Base-by-base conservation (phyloP, 1,140 invertebrate genomes). In the Ceratosolen solmsi region DNA sequence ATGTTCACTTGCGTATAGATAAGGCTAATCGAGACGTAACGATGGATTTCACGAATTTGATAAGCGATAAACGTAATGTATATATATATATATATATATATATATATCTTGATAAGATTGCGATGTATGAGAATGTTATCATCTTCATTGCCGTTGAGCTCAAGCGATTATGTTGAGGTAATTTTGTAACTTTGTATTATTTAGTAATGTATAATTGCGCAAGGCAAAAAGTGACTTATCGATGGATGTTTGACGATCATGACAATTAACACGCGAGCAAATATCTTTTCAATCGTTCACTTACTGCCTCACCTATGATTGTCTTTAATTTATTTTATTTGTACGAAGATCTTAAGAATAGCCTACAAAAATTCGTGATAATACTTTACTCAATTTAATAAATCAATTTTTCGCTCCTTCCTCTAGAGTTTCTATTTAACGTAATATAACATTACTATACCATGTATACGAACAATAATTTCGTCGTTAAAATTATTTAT, bases 31-130 rank as follows among this genome's bases (percentile, higher is more conserved):
- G 79, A 15, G 17, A 71, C 65, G 51, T 13, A 51, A 71, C 49
- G 49, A 20, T 33, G 46, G 65, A 82, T 79, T 83, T 56, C 76
- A 74, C 77, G 70, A 75, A 41, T 0, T 36, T 25, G 79, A 81
- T 75, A 81, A 81, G 72, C 49, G 58, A 41, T 76, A 56, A n/a
- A 51, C 15, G 20, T 22, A 11, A 70, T 38, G 11, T 15, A 58
- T n/a, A n/a, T n/a, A n/a, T n/a, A n/a, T n/a, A n/a, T n/a, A n/a
- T n/a, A n/a, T n/a, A n/a, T n/a, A n/a, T n/a, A n/a, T n/a, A n/a
- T n/a, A n/a, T n/a, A 11, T 63, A 79, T 58, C 25, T 46, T 25
- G 70, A 79, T 71, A 80, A 60, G 78, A 51, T 38, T 36, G 13
- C 36, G 25, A 46, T 25, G 63, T 70, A 25, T 70, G 7, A 30